Conservation (phyloP, 2,797 vertebrate genomes). For the Hoplostethus mediterraneus region DNA sequence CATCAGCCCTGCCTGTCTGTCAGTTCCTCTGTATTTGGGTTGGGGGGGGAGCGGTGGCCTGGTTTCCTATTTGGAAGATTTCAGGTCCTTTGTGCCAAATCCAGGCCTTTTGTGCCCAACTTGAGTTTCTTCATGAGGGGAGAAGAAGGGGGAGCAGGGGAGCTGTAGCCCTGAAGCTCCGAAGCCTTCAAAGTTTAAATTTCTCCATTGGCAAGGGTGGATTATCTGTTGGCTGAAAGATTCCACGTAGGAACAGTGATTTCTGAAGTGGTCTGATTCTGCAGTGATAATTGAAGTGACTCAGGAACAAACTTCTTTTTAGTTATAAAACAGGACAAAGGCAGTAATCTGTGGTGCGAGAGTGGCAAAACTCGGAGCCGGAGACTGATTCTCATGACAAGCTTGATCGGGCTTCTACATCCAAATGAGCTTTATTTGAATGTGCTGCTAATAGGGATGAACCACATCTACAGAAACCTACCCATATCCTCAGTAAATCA, state of each 20-base stretch:
- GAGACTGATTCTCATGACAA: background rate
- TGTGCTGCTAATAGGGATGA: constrained; percentile 23
- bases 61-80: constrained; percentile 27
- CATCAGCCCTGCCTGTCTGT: constrained; percentile 41
- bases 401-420: constrained; percentile 11
- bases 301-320: constrained; percentile 14
- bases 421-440: constrained; percentile 12
- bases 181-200: too few species aligned
- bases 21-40: constrained; percentile 47
- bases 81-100: constrained; percentile 26
- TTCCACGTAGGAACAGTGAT: too few species aligned
- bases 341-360: constrained; percentile 34
- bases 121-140: constrained; percentile 9
- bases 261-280: too few species aligned
- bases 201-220: too few species aligned
- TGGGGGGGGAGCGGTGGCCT: background rate
- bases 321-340: constrained; percentile 34
- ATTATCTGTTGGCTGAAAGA: too few species aligned
- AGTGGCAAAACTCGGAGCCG: background rate
- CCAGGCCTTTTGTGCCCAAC: background rate
- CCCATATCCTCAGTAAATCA: constrained; percentile 35
- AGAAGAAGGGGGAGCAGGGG: background rate
- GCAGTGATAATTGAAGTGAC: too few species aligned
- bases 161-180: background rate
- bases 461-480: constrained; percentile 22